Conservation (phyloP, 2,888 invertebrate genomes). For the Drosophila antonietae region DNA sequence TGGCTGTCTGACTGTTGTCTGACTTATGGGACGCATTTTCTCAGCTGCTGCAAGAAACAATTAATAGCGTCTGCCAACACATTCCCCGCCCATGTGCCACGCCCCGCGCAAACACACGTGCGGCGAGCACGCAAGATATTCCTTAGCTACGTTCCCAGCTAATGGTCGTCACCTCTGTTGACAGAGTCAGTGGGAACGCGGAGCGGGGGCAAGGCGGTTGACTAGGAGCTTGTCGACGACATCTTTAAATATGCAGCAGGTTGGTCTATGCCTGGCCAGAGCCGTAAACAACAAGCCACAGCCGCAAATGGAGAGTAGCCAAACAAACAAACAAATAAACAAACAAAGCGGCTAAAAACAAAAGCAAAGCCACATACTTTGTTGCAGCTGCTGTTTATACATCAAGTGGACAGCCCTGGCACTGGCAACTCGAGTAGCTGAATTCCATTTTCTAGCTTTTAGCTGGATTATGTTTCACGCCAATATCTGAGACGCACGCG, state of each 20-base stretch:
- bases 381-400: conserved; percentile 33
- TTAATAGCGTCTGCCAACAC: conserved; percentile 74
- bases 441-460: conserved; percentile 55
- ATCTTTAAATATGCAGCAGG: conserved; percentile 78
- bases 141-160: conserved; percentile 46
- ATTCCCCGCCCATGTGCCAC: conserved; percentile 9
- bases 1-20: conserved; percentile 28
- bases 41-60: conserved; percentile 73
- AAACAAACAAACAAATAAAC: conserved; percentile 49
- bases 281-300: conserved; percentile 67
- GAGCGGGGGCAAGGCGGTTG: background rate
- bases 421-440: conserved; percentile 51
- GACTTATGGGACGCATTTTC: conserved; percentile 72
- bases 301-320: conserved; percentile 76
- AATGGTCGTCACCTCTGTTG: conserved; percentile 74
- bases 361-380: conserved; percentile 22
- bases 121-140: conserved; percentile 54
- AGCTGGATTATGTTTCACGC: conserved; percentile 14
- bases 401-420: conserved; percentile 53
- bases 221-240: conserved; percentile 59
- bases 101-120: conserved; percentile 46
- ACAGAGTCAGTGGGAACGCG: conserved; percentile 24
- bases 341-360: conserved; percentile 41
- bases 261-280: conserved; percentile 45
- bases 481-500: conserved; percentile 8